phyloP scores from a whole-genome alignment of 2,113 vertebrate species.

The Gnathonemus longibarbis region DNA sequence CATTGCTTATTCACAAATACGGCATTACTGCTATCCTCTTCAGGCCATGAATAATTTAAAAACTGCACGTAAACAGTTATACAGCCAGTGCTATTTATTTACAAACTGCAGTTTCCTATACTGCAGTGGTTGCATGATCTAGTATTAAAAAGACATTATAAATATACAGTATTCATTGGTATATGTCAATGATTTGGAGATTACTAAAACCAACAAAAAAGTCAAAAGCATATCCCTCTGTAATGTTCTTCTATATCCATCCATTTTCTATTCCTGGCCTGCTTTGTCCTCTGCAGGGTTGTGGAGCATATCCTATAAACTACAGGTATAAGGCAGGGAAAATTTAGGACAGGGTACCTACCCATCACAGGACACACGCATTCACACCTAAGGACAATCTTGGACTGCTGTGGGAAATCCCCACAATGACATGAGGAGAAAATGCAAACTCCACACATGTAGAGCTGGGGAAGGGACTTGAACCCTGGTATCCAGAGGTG shows the following conservation, averaged over 20 bases:
- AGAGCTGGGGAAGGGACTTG: not conserved
- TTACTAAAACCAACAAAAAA: not conserved
- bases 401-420: not conserved
- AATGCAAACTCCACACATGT: not conserved
- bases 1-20: not conserved
- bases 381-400: not conserved
- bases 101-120: not conserved
- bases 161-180: not conserved
- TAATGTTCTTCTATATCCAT: not conserved
- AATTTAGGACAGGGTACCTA: not conserved
- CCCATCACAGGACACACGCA: not conserved
- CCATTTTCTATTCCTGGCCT: not conserved
- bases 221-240: not conserved
- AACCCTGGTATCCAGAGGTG: not conserved
- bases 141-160: not conserved
- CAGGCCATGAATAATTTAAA: constrained; percentile 9
- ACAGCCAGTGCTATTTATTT: not conserved
- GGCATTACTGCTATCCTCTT: not conserved
- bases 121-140: not conserved
- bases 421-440: not conserved
- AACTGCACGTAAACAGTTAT: not conserved
- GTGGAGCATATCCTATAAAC: not conserved
- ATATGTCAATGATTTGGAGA: not conserved
- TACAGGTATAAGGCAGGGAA: not conserved
- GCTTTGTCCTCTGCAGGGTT: not conserved